A percentile compares a stretch with the other conserved stretches of the same genome.
Evolutionary conservation across 2,888 invertebrate genomes (phyloP).

Genomic region (Diadromus collaris): DNA sequence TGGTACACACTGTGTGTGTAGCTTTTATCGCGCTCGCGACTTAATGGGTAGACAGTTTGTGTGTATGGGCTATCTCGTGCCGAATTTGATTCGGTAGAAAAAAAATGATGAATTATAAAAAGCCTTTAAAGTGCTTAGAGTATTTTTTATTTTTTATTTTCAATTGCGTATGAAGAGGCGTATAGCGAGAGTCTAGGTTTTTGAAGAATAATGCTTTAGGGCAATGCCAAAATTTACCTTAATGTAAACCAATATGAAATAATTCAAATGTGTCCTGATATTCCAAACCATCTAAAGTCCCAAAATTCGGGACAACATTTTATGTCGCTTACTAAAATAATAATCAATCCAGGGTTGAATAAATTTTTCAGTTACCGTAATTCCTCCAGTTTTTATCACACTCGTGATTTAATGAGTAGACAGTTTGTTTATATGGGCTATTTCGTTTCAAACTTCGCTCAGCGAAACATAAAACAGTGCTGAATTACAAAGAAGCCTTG

Average conservation of each 20-base stretch:
- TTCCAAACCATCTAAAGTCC: not conserved
- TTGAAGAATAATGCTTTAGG: no score
- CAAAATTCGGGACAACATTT: not conserved
- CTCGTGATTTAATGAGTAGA: slow-evolving; percentile 14
- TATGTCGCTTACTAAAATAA: not conserved
- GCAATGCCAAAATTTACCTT: not conserved
- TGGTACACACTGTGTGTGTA: slow-evolving; percentile 7
- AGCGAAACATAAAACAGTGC: not conserved
- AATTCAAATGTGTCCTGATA: no score
- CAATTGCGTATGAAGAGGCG: not conserved
- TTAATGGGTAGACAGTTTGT: slow-evolving; percentile 20
- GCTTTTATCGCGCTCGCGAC: slow-evolving; percentile 15
- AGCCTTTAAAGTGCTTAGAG: not conserved
- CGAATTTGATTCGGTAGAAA: not conserved
- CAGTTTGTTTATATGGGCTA: slow-evolving; percentile 2
- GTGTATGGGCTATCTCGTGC: slow-evolving; percentile 12
- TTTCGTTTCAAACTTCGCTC: not conserved
- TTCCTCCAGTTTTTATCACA: slow-evolving; percentile 20
- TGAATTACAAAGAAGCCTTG: not conserved
- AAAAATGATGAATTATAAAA: not conserved
- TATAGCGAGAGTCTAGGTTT: not conserved
- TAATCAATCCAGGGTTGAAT: not conserved
- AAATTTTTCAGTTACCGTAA: no score
- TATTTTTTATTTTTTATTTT: no score
- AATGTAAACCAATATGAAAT: no score